phyloP scores from a whole-genome alignment of 2,888 invertebrate genomes.

The Brachypalpus laphriformis region DNA sequence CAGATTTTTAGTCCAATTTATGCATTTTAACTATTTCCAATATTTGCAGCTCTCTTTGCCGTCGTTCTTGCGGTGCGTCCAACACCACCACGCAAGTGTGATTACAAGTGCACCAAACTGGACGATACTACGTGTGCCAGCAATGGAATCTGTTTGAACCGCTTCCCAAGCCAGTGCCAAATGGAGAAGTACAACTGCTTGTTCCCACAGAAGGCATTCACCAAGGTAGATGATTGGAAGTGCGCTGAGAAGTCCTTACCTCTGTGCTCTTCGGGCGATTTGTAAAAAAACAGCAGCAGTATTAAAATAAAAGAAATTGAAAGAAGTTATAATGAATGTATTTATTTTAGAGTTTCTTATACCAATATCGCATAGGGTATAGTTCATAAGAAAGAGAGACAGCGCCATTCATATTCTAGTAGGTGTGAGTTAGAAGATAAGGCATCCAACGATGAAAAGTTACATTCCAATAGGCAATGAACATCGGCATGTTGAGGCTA shows the following conservation, averaged over 20 bases:
- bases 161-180: conserved; percentile 77
- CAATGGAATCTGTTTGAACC: conserved; percentile 78
- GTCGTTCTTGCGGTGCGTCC: conserved; percentile 26
- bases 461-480: too few species aligned
- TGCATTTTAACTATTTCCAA: not conserved
- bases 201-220: conserved; percentile 74
- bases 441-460: too few species aligned
- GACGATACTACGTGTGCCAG: conserved; percentile 76
- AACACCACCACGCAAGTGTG: conserved; percentile 68
- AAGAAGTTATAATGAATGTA: too few species aligned
- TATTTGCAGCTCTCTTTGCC: conserved; percentile 23
- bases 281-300: conserved; percentile 2
- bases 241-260: conserved; percentile 36
- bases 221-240: not conserved
- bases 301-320: not conserved
- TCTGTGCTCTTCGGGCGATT: not conserved
- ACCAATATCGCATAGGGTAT: too few species aligned
- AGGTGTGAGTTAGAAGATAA: too few species aligned
- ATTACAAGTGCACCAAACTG: conserved; percentile 75
- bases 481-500: too few species aligned
- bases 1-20: not conserved
- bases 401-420: too few species aligned
- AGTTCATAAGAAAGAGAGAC: too few species aligned
- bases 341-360: too few species aligned
- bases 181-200: conserved; percentile 78